Evolutionary conservation across 2,888 invertebrate genomes (phyloP).

Genomic region (Liposcelis brunnea): DNA sequence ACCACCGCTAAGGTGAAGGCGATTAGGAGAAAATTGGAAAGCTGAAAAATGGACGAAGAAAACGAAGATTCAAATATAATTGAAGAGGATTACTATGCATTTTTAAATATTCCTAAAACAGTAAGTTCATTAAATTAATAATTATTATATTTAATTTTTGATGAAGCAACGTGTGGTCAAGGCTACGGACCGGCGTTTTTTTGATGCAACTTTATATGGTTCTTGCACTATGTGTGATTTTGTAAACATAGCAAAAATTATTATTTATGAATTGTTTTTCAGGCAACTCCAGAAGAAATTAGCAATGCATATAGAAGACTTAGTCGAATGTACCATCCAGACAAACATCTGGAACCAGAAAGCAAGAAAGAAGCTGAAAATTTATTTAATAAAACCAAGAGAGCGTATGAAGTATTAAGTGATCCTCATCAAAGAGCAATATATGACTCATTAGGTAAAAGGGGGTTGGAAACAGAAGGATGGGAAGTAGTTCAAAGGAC

Average conservation of each 20-base stretch:
- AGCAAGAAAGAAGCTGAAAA: constrained; percentile 79
- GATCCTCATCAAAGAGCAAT: constrained; percentile 90
- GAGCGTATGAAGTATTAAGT: constrained; percentile 85
- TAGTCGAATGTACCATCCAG: constrained; percentile 90
- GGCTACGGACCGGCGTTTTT: too few species aligned
- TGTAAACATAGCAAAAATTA: not conserved
- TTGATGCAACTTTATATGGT: not conserved
- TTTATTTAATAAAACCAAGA: constrained; percentile 82
- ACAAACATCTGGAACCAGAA: constrained; percentile 74
- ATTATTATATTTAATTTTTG: not conserved
- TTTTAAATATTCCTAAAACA: constrained; percentile 67
- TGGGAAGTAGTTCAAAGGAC: constrained; percentile 89
- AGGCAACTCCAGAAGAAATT: constrained; percentile 89
- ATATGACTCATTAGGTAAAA: constrained; percentile 78
- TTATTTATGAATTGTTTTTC: too few species aligned
- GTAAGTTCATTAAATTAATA: constrained; percentile 34
- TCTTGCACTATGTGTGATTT: not conserved
- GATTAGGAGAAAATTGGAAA: too few species aligned
- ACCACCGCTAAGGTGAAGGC: not conserved
- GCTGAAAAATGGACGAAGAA: constrained; percentile 16
- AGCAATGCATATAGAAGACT: constrained; percentile 81
- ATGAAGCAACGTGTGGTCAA: too few species aligned
- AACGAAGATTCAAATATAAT: constrained; percentile 14
- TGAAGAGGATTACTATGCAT: constrained; percentile 77
- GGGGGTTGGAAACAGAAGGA: constrained; percentile 84